phyloP scores from a whole-genome alignment of 2,888 invertebrate species.

The Emmelina monodactyla region DNA sequence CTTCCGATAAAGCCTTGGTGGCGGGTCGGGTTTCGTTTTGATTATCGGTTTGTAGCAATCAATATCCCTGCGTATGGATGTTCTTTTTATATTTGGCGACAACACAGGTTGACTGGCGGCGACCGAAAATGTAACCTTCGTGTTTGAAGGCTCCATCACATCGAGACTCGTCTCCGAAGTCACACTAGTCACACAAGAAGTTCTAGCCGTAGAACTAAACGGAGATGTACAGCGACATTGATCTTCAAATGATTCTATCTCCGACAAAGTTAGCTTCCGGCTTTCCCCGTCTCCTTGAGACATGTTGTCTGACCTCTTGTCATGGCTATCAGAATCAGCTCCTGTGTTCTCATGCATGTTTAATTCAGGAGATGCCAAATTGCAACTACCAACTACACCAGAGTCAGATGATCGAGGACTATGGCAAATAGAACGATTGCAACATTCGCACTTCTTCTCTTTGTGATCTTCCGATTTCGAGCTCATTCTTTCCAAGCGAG shows the following conservation, averaged over 20 bases:
- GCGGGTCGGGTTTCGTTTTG: constrained; percentile 49
- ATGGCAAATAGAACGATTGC: constrained; percentile 68
- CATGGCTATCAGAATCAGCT: constrained; percentile 44
- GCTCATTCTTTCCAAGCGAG: constrained; percentile 46
- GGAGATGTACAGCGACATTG: constrained; percentile 78
- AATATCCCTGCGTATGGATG: constrained; percentile 52
- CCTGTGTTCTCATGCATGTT: constrained; percentile 45
- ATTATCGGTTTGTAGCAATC: constrained; percentile 50
- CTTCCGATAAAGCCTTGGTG: constrained; percentile 50
- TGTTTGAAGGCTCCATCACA: constrained; percentile 59
- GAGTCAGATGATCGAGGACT: constrained; percentile 83
- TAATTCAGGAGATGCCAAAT: constrained; percentile 76
- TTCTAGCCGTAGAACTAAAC: constrained; percentile 75
- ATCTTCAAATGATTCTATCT: constrained; percentile 71
- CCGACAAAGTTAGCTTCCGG: constrained; percentile 58
- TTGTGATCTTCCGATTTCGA: constrained; percentile 50
- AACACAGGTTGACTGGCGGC: constrained; percentile 48
- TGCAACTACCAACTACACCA: constrained; percentile 85
- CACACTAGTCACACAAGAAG: constrained; percentile 68
- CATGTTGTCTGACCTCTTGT: constrained; percentile 35
- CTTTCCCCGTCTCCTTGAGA: constrained; percentile 32
- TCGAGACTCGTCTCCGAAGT: constrained; percentile 66
- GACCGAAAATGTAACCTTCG: constrained; percentile 59
- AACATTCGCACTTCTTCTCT: constrained; percentile 63
- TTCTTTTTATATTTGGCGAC: constrained; percentile 56